Base-by-base conservation (phyloP, 2,113 vertebrate species). In the Eulemur rufifrons region DNA sequence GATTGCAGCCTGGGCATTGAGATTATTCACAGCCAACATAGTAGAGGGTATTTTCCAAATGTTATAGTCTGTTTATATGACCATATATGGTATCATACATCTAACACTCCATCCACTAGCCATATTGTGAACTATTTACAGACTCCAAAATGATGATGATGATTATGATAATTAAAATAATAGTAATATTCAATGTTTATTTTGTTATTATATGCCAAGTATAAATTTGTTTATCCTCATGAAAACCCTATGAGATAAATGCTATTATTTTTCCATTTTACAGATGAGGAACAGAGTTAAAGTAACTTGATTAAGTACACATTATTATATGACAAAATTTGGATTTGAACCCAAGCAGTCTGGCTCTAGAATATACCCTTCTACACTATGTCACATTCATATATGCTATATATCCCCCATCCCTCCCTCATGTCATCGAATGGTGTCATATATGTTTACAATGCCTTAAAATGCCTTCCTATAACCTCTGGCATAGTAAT, bases 381-480 rank as follows among this genome's bases (percentile, higher is more conserved):
- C 61, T 63, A 68, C 8, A 25, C 1, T 29, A 0, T 54, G 4
- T 61, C 27, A 23, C 4, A 18, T 9, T 11, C 3, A 29, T 0
- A 11, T 18, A 5, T 25, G 3, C 2, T 91, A 15, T 37, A 23
- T 3, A 0, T 15, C 3, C 7, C 5, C 15, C 18, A 37, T 25
- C 1, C 4, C 29, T 82, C 45, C 61, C 52, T 93, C 47, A 47
- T 34, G 11, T 91, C 4, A 34, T 18, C 82, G 34, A 68, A 54
- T 15, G 80, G 0, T 52, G 29, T 32, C 18, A 47, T 64, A 14
- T 50, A 5, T 69, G 25, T 88, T 81, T 80, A 45, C 0, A 61
- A 0, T 42, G 8, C 12, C 52, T 91, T 91, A 6, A 52, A n/a
- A 76, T 64, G 20, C 2, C 15, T 68, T 39, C 8, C 34, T 95